Percentiles rank a stretch among this genome's conserved stretches.
Evolutionary conservation across 2,888 invertebrate genomes (phyloP).

Genomic region (Ochropacha duplaris): DNA sequence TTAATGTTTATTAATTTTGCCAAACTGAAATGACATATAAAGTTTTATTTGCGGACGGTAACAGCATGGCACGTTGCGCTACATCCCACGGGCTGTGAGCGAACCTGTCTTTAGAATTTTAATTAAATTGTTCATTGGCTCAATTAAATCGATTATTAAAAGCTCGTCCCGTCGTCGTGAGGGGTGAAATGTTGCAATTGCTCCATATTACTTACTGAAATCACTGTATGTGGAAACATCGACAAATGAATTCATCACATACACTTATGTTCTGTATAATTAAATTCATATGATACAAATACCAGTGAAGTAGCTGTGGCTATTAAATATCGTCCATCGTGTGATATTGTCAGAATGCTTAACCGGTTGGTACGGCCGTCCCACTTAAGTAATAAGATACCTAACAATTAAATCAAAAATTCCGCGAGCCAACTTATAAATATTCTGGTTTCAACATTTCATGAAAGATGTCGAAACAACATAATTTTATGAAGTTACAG

Average conservation of each 20-base stretch:
- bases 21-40: slow-evolving; percentile 21
- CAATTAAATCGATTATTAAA: slow-evolving; percentile 76
- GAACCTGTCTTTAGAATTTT: slow-evolving; percentile 73
- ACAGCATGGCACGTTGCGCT: slow-evolving; percentile 41
- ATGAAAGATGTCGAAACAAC: background rate
- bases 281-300: no score
- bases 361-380: no score
- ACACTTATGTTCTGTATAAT: no score
- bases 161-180: slow-evolving; percentile 29
- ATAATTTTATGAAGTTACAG: background rate
- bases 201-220: slow-evolving; percentile 20
- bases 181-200: slow-evolving; percentile 39
- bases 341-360: no score
- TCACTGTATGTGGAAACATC: background rate
- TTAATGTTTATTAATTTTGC: background rate
- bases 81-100: slow-evolving; percentile 50
- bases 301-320: no score
- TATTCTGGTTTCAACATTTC: background rate
- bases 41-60: slow-evolving; percentile 14
- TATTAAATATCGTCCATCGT: no score
- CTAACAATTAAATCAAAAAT: no score
- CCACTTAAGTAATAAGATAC: no score
- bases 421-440: no score
- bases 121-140: slow-evolving; percentile 80
- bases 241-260: slow-evolving; percentile 2